These are phyloP conservation scores for Ceryle rudis DNA, from an alignment of 2,797 vertebrate species.

Conservation along the genomic window DNA sequence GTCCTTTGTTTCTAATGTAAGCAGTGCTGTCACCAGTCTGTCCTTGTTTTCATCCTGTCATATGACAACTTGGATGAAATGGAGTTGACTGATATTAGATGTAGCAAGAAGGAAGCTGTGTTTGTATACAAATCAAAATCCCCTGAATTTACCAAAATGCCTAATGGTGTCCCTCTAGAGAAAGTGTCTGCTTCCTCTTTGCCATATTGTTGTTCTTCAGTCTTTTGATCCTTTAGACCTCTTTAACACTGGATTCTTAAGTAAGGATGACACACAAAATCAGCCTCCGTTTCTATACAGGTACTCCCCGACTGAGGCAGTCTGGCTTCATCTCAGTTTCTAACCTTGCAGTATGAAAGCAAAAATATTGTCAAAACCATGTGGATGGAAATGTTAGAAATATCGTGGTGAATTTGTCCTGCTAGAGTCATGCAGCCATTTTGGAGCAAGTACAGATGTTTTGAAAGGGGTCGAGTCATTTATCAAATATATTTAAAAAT, in stretches of 20 bases:
- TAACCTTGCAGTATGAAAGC: background rate
- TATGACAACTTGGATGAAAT: conserved; percentile 35
- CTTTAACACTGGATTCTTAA: background rate
- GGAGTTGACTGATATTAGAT: conserved; percentile 31
- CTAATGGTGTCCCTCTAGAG: background rate
- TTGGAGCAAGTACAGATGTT: background rate
- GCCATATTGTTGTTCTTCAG: background rate
- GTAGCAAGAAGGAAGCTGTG: conserved; percentile 31
- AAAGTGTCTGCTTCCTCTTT: background rate
- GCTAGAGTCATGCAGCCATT: background rate
- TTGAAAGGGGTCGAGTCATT: background rate
- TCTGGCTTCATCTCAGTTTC: background rate
- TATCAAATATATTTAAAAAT: background rate
- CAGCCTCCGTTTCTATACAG: background rate
- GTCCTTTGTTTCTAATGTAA: conserved; percentile 28
- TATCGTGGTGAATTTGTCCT: background rate
- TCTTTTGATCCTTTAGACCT: background rate
- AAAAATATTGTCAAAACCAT: background rate
- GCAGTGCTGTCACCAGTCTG: conserved; percentile 30
- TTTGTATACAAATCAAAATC: background rate
- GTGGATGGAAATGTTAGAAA: background rate
- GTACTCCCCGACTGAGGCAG: fast-evolving
- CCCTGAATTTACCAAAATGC: background rate
- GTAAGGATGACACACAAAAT: background rate
- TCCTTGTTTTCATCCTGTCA: conserved; percentile 41